A percentile compares a stretch with the other conserved stretches of the same genome.
Evolutionary conservation across 2,888 invertebrate genomes (phyloP).

Genomic region (Tipula confusa): DNA sequence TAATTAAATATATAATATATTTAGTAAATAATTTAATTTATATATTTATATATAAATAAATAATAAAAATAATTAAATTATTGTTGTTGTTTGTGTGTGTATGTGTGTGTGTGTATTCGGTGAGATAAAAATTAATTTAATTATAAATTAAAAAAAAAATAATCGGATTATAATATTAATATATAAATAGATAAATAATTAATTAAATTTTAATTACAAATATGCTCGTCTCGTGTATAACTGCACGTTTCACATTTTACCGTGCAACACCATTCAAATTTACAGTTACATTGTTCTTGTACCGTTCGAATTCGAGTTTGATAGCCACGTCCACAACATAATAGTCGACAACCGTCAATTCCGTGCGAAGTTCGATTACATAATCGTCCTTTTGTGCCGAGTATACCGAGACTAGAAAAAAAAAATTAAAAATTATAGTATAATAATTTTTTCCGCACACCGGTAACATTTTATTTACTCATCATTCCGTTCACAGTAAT

Average conservation of each 20-base stretch:
- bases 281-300: conserved; percentile 82
- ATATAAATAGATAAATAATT: not conserved
- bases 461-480: conserved; percentile 56
- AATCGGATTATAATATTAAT: no score
- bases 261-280: conserved; percentile 87
- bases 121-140: conserved; percentile 20
- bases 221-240: conserved; percentile 74
- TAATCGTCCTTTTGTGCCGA: conserved; percentile 75
- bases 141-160: not conserved
- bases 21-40: conserved; percentile 21
- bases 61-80: not conserved
- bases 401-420: conserved; percentile 63
- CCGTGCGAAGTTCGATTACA: conserved; percentile 83
- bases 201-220: conserved; percentile 67
- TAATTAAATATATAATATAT: not conserved
- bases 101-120: not conserved
- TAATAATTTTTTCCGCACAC: not conserved
- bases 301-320: conserved; percentile 77
- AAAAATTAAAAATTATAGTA: conserved; percentile 30
- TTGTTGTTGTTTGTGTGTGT: not conserved
- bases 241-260: conserved; percentile 81
- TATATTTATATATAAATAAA: conserved; percentile 8
- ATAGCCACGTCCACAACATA: conserved; percentile 86
- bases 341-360: conserved; percentile 77
- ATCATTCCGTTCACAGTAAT: conserved; percentile 82